These are phyloP conservation scores for Cyclina sinensis DNA, from an alignment of 1,140 invertebrate species.

Conservation along the genomic window DNA sequence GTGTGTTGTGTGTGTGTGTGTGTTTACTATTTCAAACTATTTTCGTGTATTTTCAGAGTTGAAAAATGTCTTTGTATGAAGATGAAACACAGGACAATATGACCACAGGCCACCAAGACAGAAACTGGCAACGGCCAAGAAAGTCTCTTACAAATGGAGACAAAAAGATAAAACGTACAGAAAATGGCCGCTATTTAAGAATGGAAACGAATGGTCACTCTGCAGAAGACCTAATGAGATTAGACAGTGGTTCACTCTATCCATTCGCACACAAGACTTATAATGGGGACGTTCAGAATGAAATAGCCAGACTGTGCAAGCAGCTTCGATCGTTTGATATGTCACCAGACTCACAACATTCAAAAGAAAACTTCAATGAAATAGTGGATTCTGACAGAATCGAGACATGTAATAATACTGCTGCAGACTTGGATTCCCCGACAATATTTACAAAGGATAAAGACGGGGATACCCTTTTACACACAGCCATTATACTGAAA, in stretches of 20 bases:
- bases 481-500: conserved; percentile 75
- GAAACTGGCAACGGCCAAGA: neutral
- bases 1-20: too few relatives aligned
- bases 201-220: neutral
- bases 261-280: neutral
- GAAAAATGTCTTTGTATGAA: conserved; percentile 9
- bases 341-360: neutral
- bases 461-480: conserved; percentile 70
- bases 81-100: neutral
- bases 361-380: neutral
- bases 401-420: neutral
- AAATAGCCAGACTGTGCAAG: neutral
- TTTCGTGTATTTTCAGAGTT: neutral
- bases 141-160: neutral
- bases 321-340: conserved; percentile 10
- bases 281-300: neutral
- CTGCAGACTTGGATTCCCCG: neutral
- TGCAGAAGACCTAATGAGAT: neutral
- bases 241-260: neutral
- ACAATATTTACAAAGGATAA: neutral
- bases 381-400: neutral
- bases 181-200: neutral
- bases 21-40: too few relatives aligned
- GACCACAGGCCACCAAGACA: neutral
- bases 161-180: too few relatives aligned